Percentiles rank a stretch among this genome's conserved stretches.
Evolutionary conservation across 2,797 vertebrate species (phyloP).

Genomic region (Platyrinchus mystaceus): DNA sequence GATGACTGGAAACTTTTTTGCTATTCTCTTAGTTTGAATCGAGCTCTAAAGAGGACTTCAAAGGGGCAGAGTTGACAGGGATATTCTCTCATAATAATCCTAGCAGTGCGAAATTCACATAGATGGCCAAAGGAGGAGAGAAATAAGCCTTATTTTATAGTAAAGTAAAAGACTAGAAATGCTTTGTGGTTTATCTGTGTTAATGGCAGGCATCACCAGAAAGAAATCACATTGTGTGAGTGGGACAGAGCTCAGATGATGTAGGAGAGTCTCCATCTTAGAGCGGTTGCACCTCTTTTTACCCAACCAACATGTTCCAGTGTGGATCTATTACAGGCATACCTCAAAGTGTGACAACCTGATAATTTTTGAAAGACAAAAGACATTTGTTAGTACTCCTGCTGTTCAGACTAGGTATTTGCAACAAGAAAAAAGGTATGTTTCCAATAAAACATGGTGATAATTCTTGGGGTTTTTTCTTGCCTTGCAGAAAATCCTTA

Average conservation of each 20-base stretch:
- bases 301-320: not conserved
- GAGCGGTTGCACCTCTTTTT: not conserved
- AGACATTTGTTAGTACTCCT: not conserved
- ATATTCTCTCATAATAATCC: not conserved
- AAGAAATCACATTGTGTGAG: not conserved
- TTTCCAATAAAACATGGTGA: not conserved
- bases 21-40: not conserved
- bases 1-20: slow-evolving; percentile 6
- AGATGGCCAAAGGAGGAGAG: not conserved
- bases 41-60: not conserved
- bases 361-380: not conserved
- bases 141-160: not conserved
- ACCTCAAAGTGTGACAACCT: not conserved
- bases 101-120: not conserved
- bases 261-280: not conserved
- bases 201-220: fast-evolving
- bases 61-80: not conserved
- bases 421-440: fast-evolving
- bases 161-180: not conserved
- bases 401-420: not conserved
- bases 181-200: not conserved
- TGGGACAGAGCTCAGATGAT: not conserved
- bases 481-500: not conserved
- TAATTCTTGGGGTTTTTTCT: fast-evolving
- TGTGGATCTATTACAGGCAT: not conserved